A percentile compares a stretch with the other conserved stretches of the same genome.
Evolutionary conservation across 64 coral and sea anemone genomes (phyloP).

Genomic region (Actinia tenebrosa): DNA sequence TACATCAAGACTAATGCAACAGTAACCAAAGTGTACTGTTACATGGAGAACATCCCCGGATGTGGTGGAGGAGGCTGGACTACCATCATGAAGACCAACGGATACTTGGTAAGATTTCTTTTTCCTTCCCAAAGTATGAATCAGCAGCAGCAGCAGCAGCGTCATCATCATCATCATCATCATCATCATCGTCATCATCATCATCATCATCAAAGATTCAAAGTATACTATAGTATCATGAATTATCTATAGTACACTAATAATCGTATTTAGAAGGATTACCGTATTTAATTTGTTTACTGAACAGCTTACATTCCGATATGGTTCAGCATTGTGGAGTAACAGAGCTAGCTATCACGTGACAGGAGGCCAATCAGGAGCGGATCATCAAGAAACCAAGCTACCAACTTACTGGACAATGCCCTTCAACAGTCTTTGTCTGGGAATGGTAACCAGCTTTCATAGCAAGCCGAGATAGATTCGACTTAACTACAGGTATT

Average conservation of each 20-base stretch:
- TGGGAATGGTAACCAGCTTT: constrained; percentile 26
- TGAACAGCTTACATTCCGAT: constrained; percentile 38
- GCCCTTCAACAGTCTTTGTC: constrained; percentile 37
- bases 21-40: constrained; percentile 4
- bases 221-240: no score
- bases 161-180: no score
- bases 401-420: constrained; percentile 50
- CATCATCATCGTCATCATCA: background rate
- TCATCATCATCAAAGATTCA: no score
- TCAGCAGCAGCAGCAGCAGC: no score
- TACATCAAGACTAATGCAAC: background rate
- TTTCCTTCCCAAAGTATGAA: background rate
- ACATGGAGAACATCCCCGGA: constrained; percentile 8
- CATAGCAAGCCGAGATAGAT: constrained; percentile 8
- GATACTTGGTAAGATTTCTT: background rate
- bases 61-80: constrained; percentile 11
- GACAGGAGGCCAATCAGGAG: constrained; percentile 11
- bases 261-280: background rate
- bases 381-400: constrained; percentile 46
- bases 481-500: constrained; percentile 7
- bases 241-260: background rate
- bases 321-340: constrained; percentile 26
- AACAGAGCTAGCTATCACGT: constrained; percentile 20
- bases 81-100: constrained; percentile 11
- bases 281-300: background rate